Conservation (phyloP, 2,113 vertebrate genomes). For the Dromiciops gliroides region DNA sequence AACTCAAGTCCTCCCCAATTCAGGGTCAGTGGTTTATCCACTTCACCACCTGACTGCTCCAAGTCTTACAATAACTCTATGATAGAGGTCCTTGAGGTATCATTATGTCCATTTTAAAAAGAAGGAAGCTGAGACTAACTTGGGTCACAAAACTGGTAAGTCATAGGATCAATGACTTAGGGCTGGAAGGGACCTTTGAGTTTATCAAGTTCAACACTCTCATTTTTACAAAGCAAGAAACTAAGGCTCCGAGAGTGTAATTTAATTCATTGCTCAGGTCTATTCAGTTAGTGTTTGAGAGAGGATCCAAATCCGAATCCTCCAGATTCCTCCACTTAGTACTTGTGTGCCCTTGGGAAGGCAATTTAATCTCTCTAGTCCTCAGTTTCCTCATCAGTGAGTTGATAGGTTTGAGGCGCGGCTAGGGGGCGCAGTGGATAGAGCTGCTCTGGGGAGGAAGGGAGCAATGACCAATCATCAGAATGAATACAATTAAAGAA, state of each 20-base stretch:
- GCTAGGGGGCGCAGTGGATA: too few relatives aligned
- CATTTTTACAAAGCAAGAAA: background rate
- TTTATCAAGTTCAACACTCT: too few relatives aligned
- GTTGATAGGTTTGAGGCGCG: too few relatives aligned
- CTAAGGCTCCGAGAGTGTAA: background rate
- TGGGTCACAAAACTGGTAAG: background rate
- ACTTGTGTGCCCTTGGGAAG: too few relatives aligned
- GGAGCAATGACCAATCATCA: background rate
- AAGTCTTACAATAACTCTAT: background rate
- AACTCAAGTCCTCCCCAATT: too few relatives aligned
- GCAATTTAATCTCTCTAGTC: too few relatives aligned
- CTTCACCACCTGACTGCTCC: too few relatives aligned
- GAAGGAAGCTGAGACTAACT: background rate
- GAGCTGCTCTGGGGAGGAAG: background rate
- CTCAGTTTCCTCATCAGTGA: too few relatives aligned
- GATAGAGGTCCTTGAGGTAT: background rate
- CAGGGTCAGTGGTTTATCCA: too few relatives aligned
- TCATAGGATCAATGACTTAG: background rate
- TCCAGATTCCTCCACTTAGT: too few relatives aligned
- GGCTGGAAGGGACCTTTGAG: background rate
- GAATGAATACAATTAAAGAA: background rate
- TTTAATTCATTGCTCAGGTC: background rate
- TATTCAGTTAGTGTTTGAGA: background rate
- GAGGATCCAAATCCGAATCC: too few relatives aligned
- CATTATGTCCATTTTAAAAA: background rate